Evolutionary conservation across 2,113 vertebrate species (phyloP).

Genomic region (Dicentrarchus labrax): DNA sequence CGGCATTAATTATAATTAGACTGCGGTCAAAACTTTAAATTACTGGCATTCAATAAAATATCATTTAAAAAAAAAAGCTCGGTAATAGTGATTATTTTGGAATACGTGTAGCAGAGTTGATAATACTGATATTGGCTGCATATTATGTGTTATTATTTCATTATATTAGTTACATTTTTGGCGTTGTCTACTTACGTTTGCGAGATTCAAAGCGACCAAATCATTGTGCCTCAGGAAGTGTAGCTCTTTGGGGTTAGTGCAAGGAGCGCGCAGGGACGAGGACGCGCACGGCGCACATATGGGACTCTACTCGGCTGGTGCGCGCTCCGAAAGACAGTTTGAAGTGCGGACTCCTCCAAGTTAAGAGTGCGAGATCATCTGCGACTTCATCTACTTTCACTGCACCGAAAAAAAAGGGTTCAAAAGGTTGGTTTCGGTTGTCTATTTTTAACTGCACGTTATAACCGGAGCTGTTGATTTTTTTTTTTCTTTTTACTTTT

Average conservation of each 20-base stretch:
- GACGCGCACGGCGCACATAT: conserved; percentile 30
- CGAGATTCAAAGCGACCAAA: background rate
- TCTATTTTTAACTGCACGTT: background rate
- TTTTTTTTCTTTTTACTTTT: background rate
- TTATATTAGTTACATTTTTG: background rate
- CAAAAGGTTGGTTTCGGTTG: conserved; percentile 49
- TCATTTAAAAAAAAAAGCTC: background rate
- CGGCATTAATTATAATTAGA: background rate
- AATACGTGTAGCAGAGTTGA: background rate
- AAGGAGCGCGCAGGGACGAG: conserved; percentile 17
- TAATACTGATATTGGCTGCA: background rate
- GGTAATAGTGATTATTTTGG: background rate
- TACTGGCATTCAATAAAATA: too few species aligned
- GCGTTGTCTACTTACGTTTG: background rate
- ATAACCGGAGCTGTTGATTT: background rate
- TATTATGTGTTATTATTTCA: background rate
- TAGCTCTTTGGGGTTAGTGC: background rate
- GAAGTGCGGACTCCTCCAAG: conserved; percentile 52
- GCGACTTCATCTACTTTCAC: conserved; percentile 4
- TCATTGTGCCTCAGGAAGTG: background rate
- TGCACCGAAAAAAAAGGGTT: background rate
- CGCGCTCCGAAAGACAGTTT: conserved; percentile 40
- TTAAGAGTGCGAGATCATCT: conserved; percentile 27
- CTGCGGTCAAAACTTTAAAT: background rate
- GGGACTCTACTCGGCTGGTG: conserved; percentile 10